Evolutionary conservation across 2,113 vertebrate genomes (phyloP).

Genomic region (Phyllopteryx taeniolatus): DNA sequence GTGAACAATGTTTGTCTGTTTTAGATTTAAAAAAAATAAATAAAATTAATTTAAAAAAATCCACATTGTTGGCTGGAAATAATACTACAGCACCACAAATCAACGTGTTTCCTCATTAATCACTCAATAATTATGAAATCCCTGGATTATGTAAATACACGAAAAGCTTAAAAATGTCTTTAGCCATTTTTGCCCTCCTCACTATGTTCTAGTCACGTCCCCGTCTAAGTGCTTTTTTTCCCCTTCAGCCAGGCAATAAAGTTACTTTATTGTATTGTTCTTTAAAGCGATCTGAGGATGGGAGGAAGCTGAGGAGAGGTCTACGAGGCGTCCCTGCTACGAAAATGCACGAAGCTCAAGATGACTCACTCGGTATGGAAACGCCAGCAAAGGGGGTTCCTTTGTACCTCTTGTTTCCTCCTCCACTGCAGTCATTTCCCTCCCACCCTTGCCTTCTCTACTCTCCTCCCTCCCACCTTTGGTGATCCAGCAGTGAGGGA

Average conservation of each 20-base stretch:
- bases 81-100: slow-evolving; percentile 14
- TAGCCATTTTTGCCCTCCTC: neutral
- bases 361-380: slow-evolving; percentile 59
- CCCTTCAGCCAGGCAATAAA: slow-evolving; percentile 19
- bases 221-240: neutral
- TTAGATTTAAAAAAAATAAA: neutral
- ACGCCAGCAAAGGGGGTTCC: slow-evolving; percentile 61
- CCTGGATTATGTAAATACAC: too few relatives aligned
- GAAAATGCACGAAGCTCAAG: slow-evolving; percentile 42
- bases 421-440: slow-evolving; percentile 36
- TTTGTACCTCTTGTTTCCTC: slow-evolving; percentile 37
- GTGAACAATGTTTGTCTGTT: neutral
- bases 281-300: neutral
- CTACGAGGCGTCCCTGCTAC: slow-evolving; percentile 53
- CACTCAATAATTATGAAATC: neutral
- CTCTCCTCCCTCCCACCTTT: slow-evolving; percentile 3
- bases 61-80: neutral
- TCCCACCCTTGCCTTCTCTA: slow-evolving; percentile 1
- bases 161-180: too few relatives aligned
- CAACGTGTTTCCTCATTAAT: neutral
- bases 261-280: neutral
- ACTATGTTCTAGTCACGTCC: neutral
- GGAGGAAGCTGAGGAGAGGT: slow-evolving; percentile 1
- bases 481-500: slow-evolving; percentile 22
- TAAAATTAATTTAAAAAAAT: neutral